Conservation (phyloP, 2,797 vertebrate genomes). For the Xiphorhynchus erythropygius region DNA sequence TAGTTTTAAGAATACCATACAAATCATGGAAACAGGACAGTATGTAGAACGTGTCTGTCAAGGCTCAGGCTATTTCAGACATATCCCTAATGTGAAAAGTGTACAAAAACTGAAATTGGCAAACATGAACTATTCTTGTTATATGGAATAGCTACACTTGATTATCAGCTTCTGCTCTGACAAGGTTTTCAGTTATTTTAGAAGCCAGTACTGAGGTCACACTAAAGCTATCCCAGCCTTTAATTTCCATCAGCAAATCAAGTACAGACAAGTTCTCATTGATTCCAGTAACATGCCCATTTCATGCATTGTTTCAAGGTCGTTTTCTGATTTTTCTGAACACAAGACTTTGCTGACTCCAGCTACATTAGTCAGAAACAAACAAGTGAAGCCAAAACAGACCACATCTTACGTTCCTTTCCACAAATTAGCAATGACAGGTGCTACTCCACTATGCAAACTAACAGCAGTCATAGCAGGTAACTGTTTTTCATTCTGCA, state of each 20-base stretch:
- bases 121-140: background rate
- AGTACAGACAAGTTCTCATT: background rate
- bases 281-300: background rate
- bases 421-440: background rate
- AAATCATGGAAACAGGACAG: background rate
- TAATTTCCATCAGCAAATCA: background rate
- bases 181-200: background rate
- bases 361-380: background rate
- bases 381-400: background rate
- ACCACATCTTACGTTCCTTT: background rate
- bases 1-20: background rate
- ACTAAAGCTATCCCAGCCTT: background rate
- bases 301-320: background rate
- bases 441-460: background rate
- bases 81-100: background rate
- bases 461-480: background rate
- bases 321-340: background rate
- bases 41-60: background rate
- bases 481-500: background rate
- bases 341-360: background rate
- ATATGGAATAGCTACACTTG: background rate
- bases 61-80: background rate
- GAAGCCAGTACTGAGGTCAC: background rate
- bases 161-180: background rate
- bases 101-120: background rate